Percentiles rank a stretch among this genome's conserved stretches.
Conservation (phyloP, 1,140 invertebrate genomes). For the Coelopa frigida region DNA sequence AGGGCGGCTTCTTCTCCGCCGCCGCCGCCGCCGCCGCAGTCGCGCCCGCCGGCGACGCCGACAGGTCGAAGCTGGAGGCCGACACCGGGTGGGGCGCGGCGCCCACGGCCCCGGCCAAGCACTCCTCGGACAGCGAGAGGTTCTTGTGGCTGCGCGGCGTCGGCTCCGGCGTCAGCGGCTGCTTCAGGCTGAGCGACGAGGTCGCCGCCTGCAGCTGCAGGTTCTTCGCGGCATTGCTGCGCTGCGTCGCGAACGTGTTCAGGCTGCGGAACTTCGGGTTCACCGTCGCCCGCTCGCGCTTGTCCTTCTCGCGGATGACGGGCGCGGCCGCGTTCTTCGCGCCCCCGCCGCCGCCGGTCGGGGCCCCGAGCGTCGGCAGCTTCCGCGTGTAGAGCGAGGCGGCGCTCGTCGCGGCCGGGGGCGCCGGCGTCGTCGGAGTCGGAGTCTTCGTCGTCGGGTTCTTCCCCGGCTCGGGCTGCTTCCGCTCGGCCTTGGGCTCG, state of each 20-base stretch:
- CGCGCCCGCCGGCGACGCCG: slow-evolving; percentile 14
- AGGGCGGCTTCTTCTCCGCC: slow-evolving; percentile 24
- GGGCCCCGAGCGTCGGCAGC: slow-evolving; percentile 38
- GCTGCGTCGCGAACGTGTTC: slow-evolving; percentile 40
- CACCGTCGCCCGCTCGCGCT: slow-evolving; percentile 60
- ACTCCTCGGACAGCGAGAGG: slow-evolving; percentile 66
- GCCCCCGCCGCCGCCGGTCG: slow-evolving; percentile 6
- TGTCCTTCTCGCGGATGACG: slow-evolving; percentile 66
- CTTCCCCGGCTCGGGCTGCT: not conserved
- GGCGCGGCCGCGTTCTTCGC: slow-evolving; percentile 51
- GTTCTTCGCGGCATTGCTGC: slow-evolving; percentile 37
- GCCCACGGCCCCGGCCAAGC: slow-evolving; percentile 44
- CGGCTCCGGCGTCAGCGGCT: slow-evolving; percentile 50
- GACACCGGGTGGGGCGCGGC: slow-evolving; percentile 10
- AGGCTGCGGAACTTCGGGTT: slow-evolving; percentile 56
- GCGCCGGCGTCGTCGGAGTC: slow-evolving; percentile 9
- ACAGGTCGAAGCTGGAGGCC: not conserved
- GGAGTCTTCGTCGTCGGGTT: slow-evolving; percentile 1
- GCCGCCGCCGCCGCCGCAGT: slow-evolving; percentile 8
- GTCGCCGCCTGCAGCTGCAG: slow-evolving; percentile 30
- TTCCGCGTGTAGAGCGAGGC: slow-evolving; percentile 50
- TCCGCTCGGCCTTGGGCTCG: not conserved
- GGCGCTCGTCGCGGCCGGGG: slow-evolving; percentile 1
- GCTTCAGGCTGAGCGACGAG: slow-evolving; percentile 33
- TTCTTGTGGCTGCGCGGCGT: slow-evolving; percentile 52